phyloP scores from a whole-genome alignment of 2,888 invertebrate genomes.

The Pseudococcus jackbeardsleyi region DNA sequence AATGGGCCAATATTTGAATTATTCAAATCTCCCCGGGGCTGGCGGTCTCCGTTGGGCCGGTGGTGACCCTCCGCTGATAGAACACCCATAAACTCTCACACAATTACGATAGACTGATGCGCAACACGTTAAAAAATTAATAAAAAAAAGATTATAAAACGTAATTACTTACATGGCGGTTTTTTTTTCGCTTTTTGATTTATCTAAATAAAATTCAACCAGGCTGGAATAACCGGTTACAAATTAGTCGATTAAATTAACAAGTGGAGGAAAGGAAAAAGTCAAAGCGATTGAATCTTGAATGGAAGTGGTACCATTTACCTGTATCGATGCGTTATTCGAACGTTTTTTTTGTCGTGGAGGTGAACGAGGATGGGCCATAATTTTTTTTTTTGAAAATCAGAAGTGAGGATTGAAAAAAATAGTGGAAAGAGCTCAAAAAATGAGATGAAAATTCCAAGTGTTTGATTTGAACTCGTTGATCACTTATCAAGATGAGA shows the following conservation, averaged over 20 bases:
- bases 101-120: slow-evolving; percentile 17
- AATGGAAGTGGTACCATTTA: not conserved
- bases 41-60: slow-evolving; percentile 8
- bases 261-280: not conserved
- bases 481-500: too few relatives aligned
- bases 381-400: too few relatives aligned
- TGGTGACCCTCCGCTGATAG: slow-evolving; percentile 39
- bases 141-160: slow-evolving; percentile 47
- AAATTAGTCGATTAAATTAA: slow-evolving; percentile 55
- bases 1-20: slow-evolving; percentile 32
- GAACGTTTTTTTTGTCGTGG: not conserved
- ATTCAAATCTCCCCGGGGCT: slow-evolving; percentile 19
- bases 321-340: not conserved
- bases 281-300: not conserved
- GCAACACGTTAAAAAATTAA: slow-evolving; percentile 49
- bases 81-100: slow-evolving; percentile 51
- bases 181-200: slow-evolving; percentile 43
- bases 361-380: not conserved
- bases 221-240: slow-evolving; percentile 49
- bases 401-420: too few relatives aligned
- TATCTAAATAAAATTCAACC: slow-evolving; percentile 54
- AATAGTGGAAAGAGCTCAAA: too few relatives aligned
- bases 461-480: too few relatives aligned
- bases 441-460: too few relatives aligned
- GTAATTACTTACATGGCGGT: slow-evolving; percentile 45